phyloP scores from a whole-genome alignment of 2,888 invertebrate genomes.

The Pachycephus smyrnensis region DNA sequence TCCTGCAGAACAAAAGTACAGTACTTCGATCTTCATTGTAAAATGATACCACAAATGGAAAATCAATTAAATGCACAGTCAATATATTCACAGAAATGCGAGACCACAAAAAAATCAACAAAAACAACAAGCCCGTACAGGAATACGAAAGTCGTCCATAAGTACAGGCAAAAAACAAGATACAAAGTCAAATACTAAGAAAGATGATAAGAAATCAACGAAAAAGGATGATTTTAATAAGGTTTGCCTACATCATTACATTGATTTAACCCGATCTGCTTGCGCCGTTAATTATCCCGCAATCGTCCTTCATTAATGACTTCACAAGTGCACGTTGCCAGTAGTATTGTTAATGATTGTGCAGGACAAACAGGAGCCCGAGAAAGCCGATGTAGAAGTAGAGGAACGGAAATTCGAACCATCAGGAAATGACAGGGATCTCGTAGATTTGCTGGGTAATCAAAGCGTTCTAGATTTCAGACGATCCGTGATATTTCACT shows the following conservation, averaged over 20 bases:
- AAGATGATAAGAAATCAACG: slow-evolving; percentile 62
- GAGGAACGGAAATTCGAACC: slow-evolving; percentile 90
- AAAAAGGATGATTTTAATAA: slow-evolving; percentile 67
- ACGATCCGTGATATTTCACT: slow-evolving; percentile 88
- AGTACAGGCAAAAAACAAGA: slow-evolving; percentile 60
- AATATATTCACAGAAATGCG: slow-evolving; percentile 15
- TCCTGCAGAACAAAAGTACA: slow-evolving; percentile 79
- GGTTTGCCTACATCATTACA: slow-evolving; percentile 30
- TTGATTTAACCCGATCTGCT: background rate
- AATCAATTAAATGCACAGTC: background rate
- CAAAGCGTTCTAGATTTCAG: slow-evolving; percentile 94
- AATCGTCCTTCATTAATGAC: background rate
- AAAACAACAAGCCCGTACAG: slow-evolving; percentile 58
- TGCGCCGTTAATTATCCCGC: background rate
- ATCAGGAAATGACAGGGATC: slow-evolving; percentile 85
- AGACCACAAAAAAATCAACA: slow-evolving; percentile 60
- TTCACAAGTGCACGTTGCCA: background rate
- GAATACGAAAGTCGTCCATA: slow-evolving; percentile 59
- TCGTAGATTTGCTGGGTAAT: slow-evolving; percentile 89
- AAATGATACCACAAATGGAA: slow-evolving; percentile 20
- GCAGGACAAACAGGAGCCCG: slow-evolving; percentile 74
- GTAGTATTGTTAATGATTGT: slow-evolving; percentile 19
- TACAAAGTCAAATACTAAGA: slow-evolving; percentile 60
- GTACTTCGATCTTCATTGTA: background rate
- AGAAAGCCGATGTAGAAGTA: slow-evolving; percentile 74